Percentiles rank a stretch among this genome's conserved stretches.
Conservation (phyloP, 2,113 vertebrate species). For the Fregata magnificens region DNA sequence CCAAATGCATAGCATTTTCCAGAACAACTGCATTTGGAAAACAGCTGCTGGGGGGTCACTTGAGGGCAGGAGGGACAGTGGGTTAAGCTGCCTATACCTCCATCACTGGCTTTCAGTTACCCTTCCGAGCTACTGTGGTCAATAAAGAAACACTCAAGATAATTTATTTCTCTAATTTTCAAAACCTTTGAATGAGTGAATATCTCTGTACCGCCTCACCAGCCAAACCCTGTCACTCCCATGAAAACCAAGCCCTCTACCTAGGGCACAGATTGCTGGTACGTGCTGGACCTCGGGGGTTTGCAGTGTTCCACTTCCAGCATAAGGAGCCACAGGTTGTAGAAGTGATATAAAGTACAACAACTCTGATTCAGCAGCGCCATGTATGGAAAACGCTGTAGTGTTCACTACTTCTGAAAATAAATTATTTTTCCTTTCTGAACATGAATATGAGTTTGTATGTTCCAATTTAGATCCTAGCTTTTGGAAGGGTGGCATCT, state of each 20-base stretch:
- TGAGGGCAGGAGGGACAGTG: neutral
- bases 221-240: neutral
- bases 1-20: neutral
- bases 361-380: neutral
- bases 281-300: fast-evolving
- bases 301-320: neutral
- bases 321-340: neutral
- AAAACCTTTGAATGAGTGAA: neutral
- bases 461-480: neutral
- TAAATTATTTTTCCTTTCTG: neutral
- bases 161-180: neutral
- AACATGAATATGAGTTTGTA: neutral
- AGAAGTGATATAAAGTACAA: neutral
- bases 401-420: neutral
- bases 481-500: neutral
- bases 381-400: neutral
- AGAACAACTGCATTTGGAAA: neutral
- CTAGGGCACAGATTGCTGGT: neutral
- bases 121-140: neutral
- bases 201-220: neutral
- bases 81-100: neutral
- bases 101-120: neutral
- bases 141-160: neutral
- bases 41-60: neutral
- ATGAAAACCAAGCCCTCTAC: neutral